These are phyloP conservation scores for Anser brachyrhynchus DNA, from an alignment of 2,113 vertebrate species.

Conservation along the genomic window DNA sequence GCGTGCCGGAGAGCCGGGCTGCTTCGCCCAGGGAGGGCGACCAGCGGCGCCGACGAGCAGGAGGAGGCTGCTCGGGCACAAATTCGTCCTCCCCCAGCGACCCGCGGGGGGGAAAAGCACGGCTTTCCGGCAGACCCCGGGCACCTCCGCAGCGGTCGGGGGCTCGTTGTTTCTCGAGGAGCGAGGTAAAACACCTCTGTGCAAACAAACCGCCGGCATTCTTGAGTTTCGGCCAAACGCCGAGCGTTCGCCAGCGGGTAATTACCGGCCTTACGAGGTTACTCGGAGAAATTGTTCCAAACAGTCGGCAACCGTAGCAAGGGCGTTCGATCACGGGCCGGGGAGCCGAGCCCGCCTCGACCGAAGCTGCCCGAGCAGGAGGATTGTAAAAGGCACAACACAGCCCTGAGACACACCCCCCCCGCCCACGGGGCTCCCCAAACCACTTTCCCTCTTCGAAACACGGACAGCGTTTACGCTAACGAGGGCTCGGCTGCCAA, in stretches of 20 bases:
- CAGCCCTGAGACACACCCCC: neutral
- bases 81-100: neutral
- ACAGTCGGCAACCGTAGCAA: neutral
- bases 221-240: neutral
- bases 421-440: neutral
- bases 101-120: no score
- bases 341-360: no score
- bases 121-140: no score
- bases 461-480: neutral
- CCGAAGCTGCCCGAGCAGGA: no score
- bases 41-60: neutral
- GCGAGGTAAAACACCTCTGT: neutral
- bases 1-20: no score
- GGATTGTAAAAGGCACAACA: no score
- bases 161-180: no score
- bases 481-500: neutral
- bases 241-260: neutral
- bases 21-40: no score
- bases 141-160: no score
- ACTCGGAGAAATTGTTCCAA: neutral
- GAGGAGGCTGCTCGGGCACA: neutral
- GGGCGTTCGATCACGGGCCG: no score
- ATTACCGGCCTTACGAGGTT: neutral
- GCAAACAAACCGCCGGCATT: neutral
- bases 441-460: neutral